Percentiles rank a stretch among this genome's conserved stretches.
These are phyloP conservation scores for Catagonus wagneri DNA, from an alignment of 2,113 vertebrate species.

Conservation along the genomic window DNA sequence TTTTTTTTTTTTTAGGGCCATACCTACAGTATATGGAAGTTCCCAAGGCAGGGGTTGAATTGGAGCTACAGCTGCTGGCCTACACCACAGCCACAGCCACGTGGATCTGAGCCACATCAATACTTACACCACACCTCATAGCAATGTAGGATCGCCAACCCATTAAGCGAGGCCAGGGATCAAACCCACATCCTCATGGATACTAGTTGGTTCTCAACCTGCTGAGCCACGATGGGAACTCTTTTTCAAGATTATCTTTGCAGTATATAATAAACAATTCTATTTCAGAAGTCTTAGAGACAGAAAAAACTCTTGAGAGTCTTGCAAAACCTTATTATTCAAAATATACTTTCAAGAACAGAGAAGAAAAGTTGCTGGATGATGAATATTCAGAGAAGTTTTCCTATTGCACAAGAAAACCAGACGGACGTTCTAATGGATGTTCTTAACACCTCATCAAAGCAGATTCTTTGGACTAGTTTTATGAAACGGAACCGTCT, in stretches of 20 bases:
- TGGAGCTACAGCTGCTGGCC: too few relatives aligned
- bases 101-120: too few relatives aligned
- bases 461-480: background rate
- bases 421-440: background rate
- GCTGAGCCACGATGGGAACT: background rate
- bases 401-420: slow-evolving; percentile 28
- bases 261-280: background rate
- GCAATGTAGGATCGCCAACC: too few relatives aligned
- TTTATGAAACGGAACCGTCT: background rate
- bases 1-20: too few relatives aligned
- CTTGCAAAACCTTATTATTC: slow-evolving; percentile 14
- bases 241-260: slow-evolving; percentile 28
- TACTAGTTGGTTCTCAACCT: too few relatives aligned
- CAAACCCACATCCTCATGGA: too few relatives aligned
- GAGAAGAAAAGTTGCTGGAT: background rate
- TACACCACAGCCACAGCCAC: too few relatives aligned
- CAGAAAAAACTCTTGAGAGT: background rate
- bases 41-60: too few relatives aligned
- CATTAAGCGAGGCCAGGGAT: too few relatives aligned
- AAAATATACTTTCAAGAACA: slow-evolving; percentile 24
- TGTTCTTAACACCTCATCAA: slow-evolving; percentile 18
- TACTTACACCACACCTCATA: too few relatives aligned
- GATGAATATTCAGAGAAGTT: slow-evolving; percentile 48
- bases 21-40: too few relatives aligned
- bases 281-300: slow-evolving; percentile 39